These are phyloP conservation scores for Gymnodraco acuticeps DNA, from an alignment of 2,797 vertebrate genomes.

Conservation along the genomic window DNA sequence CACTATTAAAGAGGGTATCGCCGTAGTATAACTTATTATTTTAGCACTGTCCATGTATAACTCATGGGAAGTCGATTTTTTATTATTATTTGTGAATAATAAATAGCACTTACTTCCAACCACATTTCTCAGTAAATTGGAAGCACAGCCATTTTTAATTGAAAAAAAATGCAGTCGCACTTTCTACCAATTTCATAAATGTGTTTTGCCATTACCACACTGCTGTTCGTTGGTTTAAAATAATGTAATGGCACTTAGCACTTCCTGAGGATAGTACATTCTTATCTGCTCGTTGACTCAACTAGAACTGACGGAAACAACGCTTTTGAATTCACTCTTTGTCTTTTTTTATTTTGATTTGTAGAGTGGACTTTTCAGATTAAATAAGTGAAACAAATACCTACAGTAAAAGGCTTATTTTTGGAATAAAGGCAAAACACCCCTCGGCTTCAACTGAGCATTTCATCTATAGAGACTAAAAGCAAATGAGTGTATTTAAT, in stretches of 20 bases:
- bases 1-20: slow-evolving; percentile 9
- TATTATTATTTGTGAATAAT: slow-evolving; percentile 26
- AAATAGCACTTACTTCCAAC: background rate
- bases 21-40: slow-evolving; percentile 5
- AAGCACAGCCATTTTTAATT: background rate
- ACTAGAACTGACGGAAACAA: background rate
- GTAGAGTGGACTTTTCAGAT: background rate
- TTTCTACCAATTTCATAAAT: background rate
- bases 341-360: background rate
- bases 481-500: background rate
- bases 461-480: background rate
- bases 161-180: background rate
- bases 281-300: background rate
- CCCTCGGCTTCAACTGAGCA: background rate
- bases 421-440: background rate
- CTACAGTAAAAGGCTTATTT: background rate
- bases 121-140: background rate
- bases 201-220: background rate
- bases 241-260: slow-evolving; percentile 1
- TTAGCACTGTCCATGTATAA: slow-evolving; percentile 6
- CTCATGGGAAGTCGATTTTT: slow-evolving; percentile 26
- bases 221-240: background rate
- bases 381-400: background rate
- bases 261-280: slow-evolving; percentile 10
- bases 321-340: background rate